Evolutionary conservation across 2,113 vertebrate species (phyloP).

Genomic region (Indicator maculatus): DNA sequence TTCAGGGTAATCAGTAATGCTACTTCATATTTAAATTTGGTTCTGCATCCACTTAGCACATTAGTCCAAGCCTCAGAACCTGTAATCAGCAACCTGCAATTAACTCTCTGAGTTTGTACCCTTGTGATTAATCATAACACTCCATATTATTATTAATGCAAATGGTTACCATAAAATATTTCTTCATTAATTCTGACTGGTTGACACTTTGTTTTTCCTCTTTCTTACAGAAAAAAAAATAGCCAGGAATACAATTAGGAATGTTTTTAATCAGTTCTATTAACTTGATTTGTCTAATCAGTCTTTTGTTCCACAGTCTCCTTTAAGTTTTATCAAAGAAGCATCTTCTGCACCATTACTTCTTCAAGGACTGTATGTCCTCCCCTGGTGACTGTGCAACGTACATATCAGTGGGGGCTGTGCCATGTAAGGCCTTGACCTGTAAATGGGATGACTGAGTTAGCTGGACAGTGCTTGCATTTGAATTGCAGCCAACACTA

Average conservation of each 20-base stretch:
- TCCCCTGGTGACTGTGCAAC: not conserved
- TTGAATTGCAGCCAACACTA: constrained; percentile 22
- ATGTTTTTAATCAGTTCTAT: constrained; percentile 15
- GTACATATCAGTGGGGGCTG: not conserved
- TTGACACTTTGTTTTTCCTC: not conserved
- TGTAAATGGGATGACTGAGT: not conserved
- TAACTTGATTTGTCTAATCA: not conserved
- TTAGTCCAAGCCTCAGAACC: not conserved
- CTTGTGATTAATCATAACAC: constrained; percentile 40
- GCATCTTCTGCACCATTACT: not conserved
- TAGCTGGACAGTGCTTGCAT: not conserved
- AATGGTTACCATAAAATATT: not conserved
- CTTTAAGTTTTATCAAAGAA: not conserved
- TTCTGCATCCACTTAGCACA: not conserved
- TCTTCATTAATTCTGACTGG: constrained; percentile 66
- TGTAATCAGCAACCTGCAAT: constrained; percentile 41
- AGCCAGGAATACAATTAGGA: constrained; percentile 29
- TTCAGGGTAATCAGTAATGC: not conserved
- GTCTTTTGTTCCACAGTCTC: not conserved
- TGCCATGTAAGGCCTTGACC: constrained; percentile 7
- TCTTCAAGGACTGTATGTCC: not conserved
- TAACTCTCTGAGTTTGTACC: not conserved
- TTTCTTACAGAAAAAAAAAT: constrained; percentile 51
- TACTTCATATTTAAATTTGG: not conserved
- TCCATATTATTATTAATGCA: constrained; percentile 8